phyloP scores from a whole-genome alignment of 2,888 invertebrate species.

The Hirtodrosophila histrioides region DNA sequence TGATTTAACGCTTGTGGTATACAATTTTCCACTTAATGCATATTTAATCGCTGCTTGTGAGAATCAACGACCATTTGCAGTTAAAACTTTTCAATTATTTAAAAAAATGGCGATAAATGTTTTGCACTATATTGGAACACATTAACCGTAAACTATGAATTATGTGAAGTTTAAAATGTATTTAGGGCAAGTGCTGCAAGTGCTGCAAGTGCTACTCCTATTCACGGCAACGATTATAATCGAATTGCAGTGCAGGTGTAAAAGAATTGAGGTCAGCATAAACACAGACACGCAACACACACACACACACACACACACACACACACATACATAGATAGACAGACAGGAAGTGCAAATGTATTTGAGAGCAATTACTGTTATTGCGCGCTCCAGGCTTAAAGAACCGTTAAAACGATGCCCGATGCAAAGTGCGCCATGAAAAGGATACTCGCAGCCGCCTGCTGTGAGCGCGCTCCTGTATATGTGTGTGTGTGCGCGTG shows the following conservation, averaged over 20 bases:
- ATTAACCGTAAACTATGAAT: constrained; percentile 14
- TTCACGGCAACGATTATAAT: constrained; percentile 34
- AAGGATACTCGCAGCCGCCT: constrained; percentile 7
- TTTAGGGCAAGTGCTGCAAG: constrained; percentile 26
- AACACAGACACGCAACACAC: neutral
- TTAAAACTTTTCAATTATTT: too few species aligned
- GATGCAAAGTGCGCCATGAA: constrained; percentile 26
- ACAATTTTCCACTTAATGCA: too few species aligned
- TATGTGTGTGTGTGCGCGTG: neutral
- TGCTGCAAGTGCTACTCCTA: constrained; percentile 22
- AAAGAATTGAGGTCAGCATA: constrained; percentile 39
- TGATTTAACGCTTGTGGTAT: too few species aligned
- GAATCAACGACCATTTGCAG: too few species aligned
- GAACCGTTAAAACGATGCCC: constrained; percentile 27
- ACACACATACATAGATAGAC: neutral
- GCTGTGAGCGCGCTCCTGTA: too few species aligned
- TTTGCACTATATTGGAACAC: constrained; percentile 5
- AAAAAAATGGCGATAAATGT: neutral
- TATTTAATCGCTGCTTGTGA: too few species aligned
- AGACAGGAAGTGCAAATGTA: constrained; percentile 9
- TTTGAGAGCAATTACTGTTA: constrained; percentile 50
- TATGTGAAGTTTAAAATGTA: constrained; percentile 16
- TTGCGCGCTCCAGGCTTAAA: constrained; percentile 35
- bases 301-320: constrained; percentile 1
- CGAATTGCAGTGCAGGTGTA: constrained; percentile 37